Conservation (phyloP, 35 echinoderm and acorn worm genomes). For the Acanthaster planci region DNA sequence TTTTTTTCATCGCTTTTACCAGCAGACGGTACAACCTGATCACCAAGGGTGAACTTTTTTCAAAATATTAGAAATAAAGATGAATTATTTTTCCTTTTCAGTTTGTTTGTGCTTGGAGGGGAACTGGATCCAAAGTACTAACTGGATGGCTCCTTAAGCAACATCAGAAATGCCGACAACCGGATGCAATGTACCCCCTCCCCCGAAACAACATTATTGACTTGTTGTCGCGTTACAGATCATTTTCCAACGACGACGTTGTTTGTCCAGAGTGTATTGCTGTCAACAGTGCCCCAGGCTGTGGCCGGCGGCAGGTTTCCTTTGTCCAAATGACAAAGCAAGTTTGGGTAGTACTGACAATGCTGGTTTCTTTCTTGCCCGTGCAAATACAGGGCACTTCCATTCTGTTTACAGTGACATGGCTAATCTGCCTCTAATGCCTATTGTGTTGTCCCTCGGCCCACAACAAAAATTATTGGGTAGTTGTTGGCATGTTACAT, state of each 20-base stretch:
- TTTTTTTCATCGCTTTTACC: too few relatives aligned
- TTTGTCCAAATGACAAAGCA: slow-evolving; percentile 1
- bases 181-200: neutral
- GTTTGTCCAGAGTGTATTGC: neutral
- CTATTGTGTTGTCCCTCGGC: neutral
- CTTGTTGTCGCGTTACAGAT: slow-evolving; percentile 16
- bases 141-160: too few relatives aligned
- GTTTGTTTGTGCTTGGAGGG: too few relatives aligned
- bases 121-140: too few relatives aligned
- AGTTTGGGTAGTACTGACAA: neutral
- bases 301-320: neutral
- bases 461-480: slow-evolving; percentile 4
- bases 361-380: neutral
- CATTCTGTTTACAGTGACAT: slow-evolving; percentile 2
- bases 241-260: slow-evolving; percentile 2
- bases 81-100: too few relatives aligned
- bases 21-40: too few relatives aligned
- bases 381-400: neutral
- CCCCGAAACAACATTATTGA: neutral
- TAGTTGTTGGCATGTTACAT: neutral
- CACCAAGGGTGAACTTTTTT: too few relatives aligned
- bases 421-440: neutral
- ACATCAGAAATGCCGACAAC: neutral
- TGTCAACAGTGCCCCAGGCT: neutral
- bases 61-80: too few relatives aligned